A percentile compares a stretch with the other conserved stretches of the same genome.
Evolutionary conservation across 92 coral and sea anemone genomes (phyloP).

Genomic region (Hydrozoanthus gracilis): DNA sequence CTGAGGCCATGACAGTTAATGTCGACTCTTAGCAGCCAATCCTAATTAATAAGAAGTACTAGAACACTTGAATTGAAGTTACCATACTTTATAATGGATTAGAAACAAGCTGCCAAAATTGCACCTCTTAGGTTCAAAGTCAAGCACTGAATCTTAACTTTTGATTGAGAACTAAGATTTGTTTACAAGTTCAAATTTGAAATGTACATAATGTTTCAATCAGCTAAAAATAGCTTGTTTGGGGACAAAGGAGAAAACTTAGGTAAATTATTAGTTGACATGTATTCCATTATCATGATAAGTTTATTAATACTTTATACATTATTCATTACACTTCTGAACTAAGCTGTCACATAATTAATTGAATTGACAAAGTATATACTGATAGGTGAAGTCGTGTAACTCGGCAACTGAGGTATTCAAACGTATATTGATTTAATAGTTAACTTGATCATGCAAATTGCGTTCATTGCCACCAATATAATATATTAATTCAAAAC

Average conservation of each 20-base stretch:
- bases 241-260: not conserved
- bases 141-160: not conserved
- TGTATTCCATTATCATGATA: not conserved
- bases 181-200: not conserved
- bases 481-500: too few relatives aligned
- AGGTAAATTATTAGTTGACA: not conserved
- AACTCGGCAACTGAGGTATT: too few relatives aligned
- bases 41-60: not conserved
- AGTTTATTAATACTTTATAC: not conserved
- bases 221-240: not conserved
- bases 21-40: not conserved
- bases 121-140: not conserved
- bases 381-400: too few relatives aligned
- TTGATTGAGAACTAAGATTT: not conserved
- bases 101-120: not conserved
- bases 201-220: not conserved
- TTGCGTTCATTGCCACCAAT: too few relatives aligned
- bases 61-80: not conserved
- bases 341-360: not conserved
- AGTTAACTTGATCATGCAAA: too few relatives aligned
- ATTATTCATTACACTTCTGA: not conserved
- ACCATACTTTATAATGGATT: not conserved
- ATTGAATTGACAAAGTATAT: not conserved
- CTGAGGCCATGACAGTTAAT: not conserved
- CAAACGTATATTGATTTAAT: too few relatives aligned